Evolutionary conservation across 1,140 invertebrate species (phyloP).

Genomic region (Bombus pascuorum): DNA sequence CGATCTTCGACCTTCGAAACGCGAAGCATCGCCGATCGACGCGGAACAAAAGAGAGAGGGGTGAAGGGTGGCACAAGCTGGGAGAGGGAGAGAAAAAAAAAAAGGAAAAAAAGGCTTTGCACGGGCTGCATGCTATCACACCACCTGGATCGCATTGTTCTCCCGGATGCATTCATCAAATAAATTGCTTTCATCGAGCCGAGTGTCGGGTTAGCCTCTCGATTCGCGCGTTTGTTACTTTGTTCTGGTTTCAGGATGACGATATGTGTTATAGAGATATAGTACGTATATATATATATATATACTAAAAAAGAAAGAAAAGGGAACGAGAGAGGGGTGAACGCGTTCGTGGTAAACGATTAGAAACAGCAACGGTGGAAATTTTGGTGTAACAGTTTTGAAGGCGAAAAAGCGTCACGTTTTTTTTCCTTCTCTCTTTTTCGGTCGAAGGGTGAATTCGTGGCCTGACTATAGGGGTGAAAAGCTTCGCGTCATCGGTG

Average conservation of each 20-base stretch:
- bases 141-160: conserved; percentile 60
- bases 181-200: conserved; percentile 54
- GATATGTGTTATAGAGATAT: neutral
- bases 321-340: too few relatives aligned
- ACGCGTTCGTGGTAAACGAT: conserved; percentile 3
- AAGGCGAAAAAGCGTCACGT: conserved; percentile 30
- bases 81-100: neutral
- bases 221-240: conserved; percentile 50
- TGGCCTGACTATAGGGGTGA: conserved; percentile 36
- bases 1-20: conserved; percentile 10
- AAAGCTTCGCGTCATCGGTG: conserved; percentile 56
- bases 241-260: conserved; percentile 3
- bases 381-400: conserved; percentile 23
- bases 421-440: neutral
- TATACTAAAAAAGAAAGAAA: neutral
- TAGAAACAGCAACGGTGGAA: conserved; percentile 23
- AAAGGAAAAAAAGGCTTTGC: conserved; percentile 33
- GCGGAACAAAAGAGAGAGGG: conserved; percentile 33
- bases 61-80: conserved; percentile 1
- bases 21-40: conserved; percentile 3
- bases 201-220: conserved; percentile 52
- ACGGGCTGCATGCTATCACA: conserved; percentile 44
- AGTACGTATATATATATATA: neutral
- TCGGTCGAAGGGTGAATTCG: conserved; percentile 30
- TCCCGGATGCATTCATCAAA: conserved; percentile 52